Evolutionary conservation across 2,113 vertebrate species (phyloP).

Genomic region (Eolophus roseicapilla): DNA sequence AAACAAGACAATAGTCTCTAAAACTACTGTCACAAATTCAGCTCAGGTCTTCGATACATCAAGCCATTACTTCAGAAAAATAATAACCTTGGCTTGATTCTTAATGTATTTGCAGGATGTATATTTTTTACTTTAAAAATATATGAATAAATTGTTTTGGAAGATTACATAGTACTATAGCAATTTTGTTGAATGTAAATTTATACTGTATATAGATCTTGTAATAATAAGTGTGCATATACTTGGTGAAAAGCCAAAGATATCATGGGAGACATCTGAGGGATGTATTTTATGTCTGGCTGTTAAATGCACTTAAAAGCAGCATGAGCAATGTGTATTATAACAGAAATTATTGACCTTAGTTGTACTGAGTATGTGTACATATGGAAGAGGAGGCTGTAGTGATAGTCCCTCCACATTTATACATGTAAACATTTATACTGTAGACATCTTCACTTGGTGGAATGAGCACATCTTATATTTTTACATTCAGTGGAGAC

Average conservation of each 20-base stretch:
- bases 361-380: not conserved
- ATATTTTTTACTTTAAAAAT: not conserved
- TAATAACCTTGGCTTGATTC: not conserved
- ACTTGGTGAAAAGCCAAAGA: conserved; percentile 41
- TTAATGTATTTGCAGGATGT: not conserved
- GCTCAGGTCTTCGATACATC: not conserved
- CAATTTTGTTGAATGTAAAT: not conserved
- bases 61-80: not conserved
- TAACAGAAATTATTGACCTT: conserved; percentile 25
- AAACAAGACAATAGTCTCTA: not conserved
- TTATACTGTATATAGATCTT: not conserved
- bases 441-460: not conserved
- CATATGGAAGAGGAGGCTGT: conserved; percentile 37
- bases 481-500: not conserved
- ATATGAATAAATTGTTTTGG: not conserved
- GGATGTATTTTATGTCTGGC: not conserved
- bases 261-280: conserved; percentile 25
- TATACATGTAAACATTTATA: conserved; percentile 41
- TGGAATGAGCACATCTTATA: not conserved
- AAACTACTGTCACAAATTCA: not conserved
- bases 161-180: not conserved
- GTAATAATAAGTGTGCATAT: not conserved
- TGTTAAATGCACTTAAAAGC: conserved; percentile 20
- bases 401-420: conserved; percentile 20
- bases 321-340: conserved; percentile 28